A percentile compares a stretch with the other conserved stretches of the same genome.
Conservation (phyloP, 2,888 invertebrate genomes). For the Dryadula phaetusa region DNA sequence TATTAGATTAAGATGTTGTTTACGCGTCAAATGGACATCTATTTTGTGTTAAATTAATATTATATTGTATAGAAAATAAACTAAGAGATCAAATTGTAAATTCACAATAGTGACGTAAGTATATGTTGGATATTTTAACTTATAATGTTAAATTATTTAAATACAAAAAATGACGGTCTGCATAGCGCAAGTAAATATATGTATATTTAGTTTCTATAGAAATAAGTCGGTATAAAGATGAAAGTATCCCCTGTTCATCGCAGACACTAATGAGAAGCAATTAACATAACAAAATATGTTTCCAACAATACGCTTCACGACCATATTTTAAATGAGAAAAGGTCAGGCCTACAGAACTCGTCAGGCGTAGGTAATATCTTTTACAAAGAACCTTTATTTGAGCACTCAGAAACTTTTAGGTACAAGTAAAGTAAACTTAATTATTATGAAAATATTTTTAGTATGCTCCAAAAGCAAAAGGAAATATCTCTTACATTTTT, state of each 20-base stretch:
- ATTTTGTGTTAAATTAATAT: too few species aligned
- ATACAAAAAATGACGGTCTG: not conserved
- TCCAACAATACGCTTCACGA: conserved; percentile 30
- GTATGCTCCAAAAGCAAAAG: not conserved
- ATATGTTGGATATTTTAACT: too few species aligned
- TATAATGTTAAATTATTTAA: too few species aligned
- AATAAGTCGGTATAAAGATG: conserved; percentile 8
- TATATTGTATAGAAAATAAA: too few species aligned
- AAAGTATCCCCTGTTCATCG: conserved; percentile 17
- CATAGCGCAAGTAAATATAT: not conserved
- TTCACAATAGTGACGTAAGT: too few species aligned
- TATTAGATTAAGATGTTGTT: too few species aligned
- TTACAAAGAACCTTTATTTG: conserved; percentile 11
- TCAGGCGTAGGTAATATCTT: conserved; percentile 4
- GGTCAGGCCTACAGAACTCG: conserved; percentile 21
- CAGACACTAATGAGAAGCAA: conserved; percentile 24
- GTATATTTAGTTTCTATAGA: conserved; percentile 3
- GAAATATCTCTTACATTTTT: conserved; percentile 1
- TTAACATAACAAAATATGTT: conserved; percentile 39
- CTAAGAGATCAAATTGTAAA: not conserved
- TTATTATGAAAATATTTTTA: conserved; percentile 9
- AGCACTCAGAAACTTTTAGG: not conserved
- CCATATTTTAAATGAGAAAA: conserved; percentile 34
- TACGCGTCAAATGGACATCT: too few species aligned
- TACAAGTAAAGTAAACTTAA: conserved; percentile 1